These are phyloP conservation scores for Poecilia velifera DNA, from an alignment of 2,797 vertebrate genomes.

Conservation along the genomic window DNA sequence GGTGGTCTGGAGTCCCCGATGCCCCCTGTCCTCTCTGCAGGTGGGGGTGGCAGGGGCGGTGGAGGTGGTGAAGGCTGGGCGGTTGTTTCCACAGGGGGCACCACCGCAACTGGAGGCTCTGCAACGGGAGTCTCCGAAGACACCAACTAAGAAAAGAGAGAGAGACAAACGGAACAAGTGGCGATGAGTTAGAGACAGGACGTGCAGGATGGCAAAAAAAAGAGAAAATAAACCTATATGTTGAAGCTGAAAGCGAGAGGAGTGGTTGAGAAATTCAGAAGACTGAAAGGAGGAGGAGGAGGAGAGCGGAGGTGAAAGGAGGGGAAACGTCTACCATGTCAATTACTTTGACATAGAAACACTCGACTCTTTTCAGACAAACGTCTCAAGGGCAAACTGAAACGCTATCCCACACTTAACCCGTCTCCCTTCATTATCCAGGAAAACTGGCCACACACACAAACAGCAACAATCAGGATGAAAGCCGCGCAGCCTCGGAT, in stretches of 20 bases:
- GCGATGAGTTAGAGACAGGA: not conserved
- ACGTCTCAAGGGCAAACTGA: constrained; percentile 70
- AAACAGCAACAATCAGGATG: constrained; percentile 40
- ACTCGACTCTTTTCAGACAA: constrained; percentile 61
- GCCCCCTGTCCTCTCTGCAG: constrained; percentile 88
- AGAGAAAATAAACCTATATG: not conserved
- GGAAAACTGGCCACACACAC: constrained; percentile 47
- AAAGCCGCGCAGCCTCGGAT: constrained; percentile 49
- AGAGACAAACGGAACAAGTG: not conserved
- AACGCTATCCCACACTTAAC: constrained; percentile 75
- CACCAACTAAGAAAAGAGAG: constrained; percentile 80
- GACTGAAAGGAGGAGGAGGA: constrained; percentile 2
- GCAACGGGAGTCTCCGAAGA: constrained; percentile 85
- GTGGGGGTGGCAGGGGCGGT: constrained; percentile 86
- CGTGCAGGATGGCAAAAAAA: not conserved
- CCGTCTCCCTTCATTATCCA: constrained; percentile 66
- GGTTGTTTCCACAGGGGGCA: constrained; percentile 77
- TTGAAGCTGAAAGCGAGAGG: not conserved
- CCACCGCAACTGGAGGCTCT: constrained; percentile 72
- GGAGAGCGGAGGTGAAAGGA: constrained; percentile 16
- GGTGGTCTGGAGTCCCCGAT: constrained; percentile 93
- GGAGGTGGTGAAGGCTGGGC: constrained; percentile 85
- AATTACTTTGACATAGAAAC: constrained; percentile 76
- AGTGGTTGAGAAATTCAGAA: constrained; percentile 25
- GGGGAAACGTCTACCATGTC: constrained; percentile 63